phyloP scores from a whole-genome alignment of 2,797 vertebrate species.

The Pteronotus mesoamericanus region DNA sequence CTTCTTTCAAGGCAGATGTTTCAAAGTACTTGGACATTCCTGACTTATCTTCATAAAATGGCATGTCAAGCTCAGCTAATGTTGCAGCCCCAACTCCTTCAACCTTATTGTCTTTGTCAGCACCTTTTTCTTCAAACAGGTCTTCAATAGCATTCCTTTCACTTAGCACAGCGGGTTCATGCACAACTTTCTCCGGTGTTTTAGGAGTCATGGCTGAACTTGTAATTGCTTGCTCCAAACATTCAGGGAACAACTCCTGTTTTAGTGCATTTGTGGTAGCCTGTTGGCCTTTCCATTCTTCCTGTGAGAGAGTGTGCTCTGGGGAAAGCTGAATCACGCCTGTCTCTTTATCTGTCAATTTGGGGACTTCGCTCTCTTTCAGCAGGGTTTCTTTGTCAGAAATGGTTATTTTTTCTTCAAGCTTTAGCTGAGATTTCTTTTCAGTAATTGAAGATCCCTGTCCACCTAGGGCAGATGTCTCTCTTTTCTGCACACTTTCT shows the following conservation, averaged over 20 bases:
- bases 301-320: constrained; percentile 56
- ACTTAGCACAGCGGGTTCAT: constrained; percentile 25
- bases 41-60: constrained; percentile 88
- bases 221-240: constrained; percentile 50
- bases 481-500: constrained; percentile 76
- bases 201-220: constrained; percentile 47
- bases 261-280: constrained; percentile 25
- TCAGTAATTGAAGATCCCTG: constrained; percentile 62
- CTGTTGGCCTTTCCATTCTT: constrained; percentile 57
- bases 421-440: constrained; percentile 58
- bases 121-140: constrained; percentile 70
- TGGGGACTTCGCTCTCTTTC: constrained; percentile 64
- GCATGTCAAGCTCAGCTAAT: constrained; percentile 55
- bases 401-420: constrained; percentile 66
- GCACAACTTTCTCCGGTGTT: constrained; percentile 54
- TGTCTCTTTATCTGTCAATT: constrained; percentile 63
- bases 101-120: constrained; percentile 63
- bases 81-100: constrained; percentile 33
- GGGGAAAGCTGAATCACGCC: constrained; percentile 43
- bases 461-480: constrained; percentile 47
- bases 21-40: constrained; percentile 99
- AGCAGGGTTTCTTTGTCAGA: constrained; percentile 53
- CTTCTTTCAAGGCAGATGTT: constrained; percentile 92
- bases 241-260: constrained; percentile 57
- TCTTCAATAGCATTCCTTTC: constrained; percentile 70